A percentile compares a stretch with the other conserved stretches of the same genome.
Conservation (phyloP, 2,113 vertebrate species). For the Scomber colias region DNA sequence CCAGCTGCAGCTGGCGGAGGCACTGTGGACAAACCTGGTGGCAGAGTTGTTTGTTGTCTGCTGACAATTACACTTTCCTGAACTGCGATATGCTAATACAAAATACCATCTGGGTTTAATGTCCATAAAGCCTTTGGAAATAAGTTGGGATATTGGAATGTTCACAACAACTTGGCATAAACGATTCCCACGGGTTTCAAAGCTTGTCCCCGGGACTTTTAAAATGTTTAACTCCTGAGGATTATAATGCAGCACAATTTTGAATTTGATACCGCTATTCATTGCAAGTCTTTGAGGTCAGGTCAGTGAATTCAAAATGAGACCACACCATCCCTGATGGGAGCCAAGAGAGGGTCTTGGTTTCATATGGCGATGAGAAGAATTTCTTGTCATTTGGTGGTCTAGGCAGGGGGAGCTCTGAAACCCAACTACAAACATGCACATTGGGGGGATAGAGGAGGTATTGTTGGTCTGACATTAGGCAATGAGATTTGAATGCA, state of each 20-base stretch:
- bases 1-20: constrained; percentile 12
- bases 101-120: constrained; percentile 21
- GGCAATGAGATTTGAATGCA: constrained; percentile 14
- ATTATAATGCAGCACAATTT: constrained; percentile 33
- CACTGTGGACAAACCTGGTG: not conserved
- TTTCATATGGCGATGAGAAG: constrained; percentile 49
- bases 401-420: constrained; percentile 32
- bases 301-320: constrained; percentile 41
- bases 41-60: constrained; percentile 10
- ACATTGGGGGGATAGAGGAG: constrained; percentile 38
- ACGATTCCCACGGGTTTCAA: constrained; percentile 19
- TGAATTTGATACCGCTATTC: constrained; percentile 48
- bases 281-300: constrained; percentile 38
- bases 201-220: constrained; percentile 31
- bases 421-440: constrained; percentile 35
- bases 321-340: constrained; percentile 27
- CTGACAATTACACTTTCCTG: not conserved
- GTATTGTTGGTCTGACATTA: constrained; percentile 48
- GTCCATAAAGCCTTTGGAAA: constrained; percentile 33
- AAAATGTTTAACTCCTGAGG: constrained; percentile 20
- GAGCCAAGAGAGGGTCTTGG: constrained; percentile 33
- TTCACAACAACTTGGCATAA: constrained; percentile 36
- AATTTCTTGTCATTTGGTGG: constrained; percentile 51
- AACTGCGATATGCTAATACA: constrained; percentile 1
- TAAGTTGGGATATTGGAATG: constrained; percentile 11